Evolutionary conservation across 1,140 invertebrate genomes (phyloP).

Genomic region (Drosophila yakuba): DNA sequence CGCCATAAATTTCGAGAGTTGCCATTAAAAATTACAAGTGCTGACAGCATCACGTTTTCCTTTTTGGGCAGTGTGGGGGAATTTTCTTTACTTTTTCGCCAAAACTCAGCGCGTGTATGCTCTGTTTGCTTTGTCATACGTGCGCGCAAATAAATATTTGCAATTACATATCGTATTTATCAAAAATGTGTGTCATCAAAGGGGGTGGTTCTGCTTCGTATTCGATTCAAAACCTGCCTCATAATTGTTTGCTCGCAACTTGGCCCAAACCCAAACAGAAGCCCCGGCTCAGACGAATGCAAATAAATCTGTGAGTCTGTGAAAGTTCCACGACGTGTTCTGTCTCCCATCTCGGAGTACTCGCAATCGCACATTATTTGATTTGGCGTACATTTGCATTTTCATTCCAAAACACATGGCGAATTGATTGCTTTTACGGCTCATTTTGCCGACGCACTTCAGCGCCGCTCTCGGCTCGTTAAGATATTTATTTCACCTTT

Average conservation of each 20-base stretch:
- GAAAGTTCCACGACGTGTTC: slow-evolving; percentile 34
- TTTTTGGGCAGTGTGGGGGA: slow-evolving; percentile 9
- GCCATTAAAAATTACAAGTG: slow-evolving; percentile 77
- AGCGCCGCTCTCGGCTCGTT: slow-evolving; percentile 55
- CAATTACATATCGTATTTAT: slow-evolving; percentile 80
- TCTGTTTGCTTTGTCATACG: slow-evolving; percentile 69
- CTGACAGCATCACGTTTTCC: slow-evolving; percentile 68
- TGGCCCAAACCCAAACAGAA: slow-evolving; percentile 19
- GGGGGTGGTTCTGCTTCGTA: neutral
- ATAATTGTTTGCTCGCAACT: slow-evolving; percentile 56
- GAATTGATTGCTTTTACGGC: slow-evolving; percentile 80
- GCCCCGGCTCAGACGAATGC: slow-evolving; percentile 28
- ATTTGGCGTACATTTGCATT: slow-evolving; percentile 64
- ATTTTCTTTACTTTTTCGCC: slow-evolving; percentile 47
- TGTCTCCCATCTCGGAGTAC: slow-evolving; percentile 34
- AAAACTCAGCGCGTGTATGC: slow-evolving; percentile 34
- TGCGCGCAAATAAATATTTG: slow-evolving; percentile 75
- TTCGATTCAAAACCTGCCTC: slow-evolving; percentile 16
- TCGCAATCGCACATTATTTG: slow-evolving; percentile 42
- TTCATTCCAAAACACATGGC: slow-evolving; percentile 70
- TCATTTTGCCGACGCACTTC: slow-evolving; percentile 68
- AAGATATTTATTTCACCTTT: slow-evolving; percentile 68
- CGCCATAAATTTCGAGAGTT: slow-evolving; percentile 68
- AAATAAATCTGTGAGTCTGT: slow-evolving; percentile 71
- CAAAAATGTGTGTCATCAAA: slow-evolving; percentile 48